Evolutionary conservation across 2,113 vertebrate species (phyloP).

Genomic region (Rhinoderma darwinii): DNA sequence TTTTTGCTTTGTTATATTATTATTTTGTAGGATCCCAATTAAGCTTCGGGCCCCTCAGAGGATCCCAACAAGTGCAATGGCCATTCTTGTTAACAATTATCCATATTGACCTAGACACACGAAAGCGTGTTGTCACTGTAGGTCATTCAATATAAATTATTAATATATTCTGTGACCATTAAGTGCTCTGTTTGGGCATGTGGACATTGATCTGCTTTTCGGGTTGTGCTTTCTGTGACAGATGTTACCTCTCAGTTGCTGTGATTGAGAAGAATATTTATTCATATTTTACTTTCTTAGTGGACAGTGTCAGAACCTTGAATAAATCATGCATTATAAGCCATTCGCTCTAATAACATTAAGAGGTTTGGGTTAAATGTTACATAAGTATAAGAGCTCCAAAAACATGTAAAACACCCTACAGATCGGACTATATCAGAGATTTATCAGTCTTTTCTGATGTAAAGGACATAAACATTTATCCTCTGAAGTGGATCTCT

Average conservation of each 20-base stretch:
- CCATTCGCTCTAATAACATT: conserved; percentile 12
- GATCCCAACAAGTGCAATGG: not conserved
- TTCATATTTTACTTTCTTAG: not conserved
- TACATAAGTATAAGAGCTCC: not conserved
- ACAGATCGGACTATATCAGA: not conserved
- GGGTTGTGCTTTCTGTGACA: conserved; percentile 6
- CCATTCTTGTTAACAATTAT: not conserved
- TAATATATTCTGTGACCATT: too few relatives aligned
- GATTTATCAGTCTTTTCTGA: not conserved
- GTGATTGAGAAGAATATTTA: not conserved
- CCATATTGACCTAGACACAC: not conserved
- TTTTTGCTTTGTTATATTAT: not conserved
- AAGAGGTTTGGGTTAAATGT: conserved; percentile 34
- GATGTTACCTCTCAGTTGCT: conserved; percentile 4
- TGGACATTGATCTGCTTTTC: conserved; percentile 12
- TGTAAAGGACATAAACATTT: not conserved
- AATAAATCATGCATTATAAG: conserved; percentile 6
- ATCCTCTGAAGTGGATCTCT: not conserved
- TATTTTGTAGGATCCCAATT: not conserved
- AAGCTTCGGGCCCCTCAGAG: not conserved
- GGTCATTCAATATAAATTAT: conserved; percentile 1
- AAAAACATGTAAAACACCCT: not conserved
- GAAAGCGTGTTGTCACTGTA: not conserved
- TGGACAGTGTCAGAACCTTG: conserved; percentile 18
- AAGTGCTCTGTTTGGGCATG: not conserved